phyloP scores from a whole-genome alignment of 2,113 vertebrate genomes.

The Hiodon tergisus region DNA sequence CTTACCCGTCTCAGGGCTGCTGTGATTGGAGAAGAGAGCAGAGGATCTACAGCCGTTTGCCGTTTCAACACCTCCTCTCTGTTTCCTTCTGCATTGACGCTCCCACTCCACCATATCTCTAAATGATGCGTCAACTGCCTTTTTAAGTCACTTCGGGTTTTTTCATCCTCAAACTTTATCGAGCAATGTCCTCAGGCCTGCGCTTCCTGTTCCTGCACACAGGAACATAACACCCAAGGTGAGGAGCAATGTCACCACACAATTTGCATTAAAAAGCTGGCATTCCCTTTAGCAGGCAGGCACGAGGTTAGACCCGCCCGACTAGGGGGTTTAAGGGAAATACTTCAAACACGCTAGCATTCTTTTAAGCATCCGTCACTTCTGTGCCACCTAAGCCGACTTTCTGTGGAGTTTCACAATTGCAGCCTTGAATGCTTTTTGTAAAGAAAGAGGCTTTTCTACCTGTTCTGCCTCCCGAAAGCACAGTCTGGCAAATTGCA shows the following conservation, averaged over 20 bases:
- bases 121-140: neutral
- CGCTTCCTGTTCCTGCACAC: neutral
- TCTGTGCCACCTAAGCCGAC: slow-evolving; percentile 28
- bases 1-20: neutral
- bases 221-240: neutral
- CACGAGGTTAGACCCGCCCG: slow-evolving; percentile 18
- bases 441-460: slow-evolving; percentile 21
- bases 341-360: slow-evolving; percentile 36
- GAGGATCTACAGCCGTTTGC: neutral
- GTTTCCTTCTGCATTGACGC: neutral
- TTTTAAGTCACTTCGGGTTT: neutral
- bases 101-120: neutral
- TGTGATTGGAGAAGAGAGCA: neutral
- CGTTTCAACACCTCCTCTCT: neutral
- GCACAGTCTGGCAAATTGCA: neutral
- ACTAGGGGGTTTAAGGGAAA: slow-evolving; percentile 30
- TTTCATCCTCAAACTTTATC: neutral
- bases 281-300: slow-evolving; percentile 30
- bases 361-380: slow-evolving; percentile 30
- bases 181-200: neutral
- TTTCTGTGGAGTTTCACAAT: slow-evolving; percentile 51
- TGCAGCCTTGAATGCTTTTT: slow-evolving; percentile 49
- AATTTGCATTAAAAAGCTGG: slow-evolving; percentile 52
- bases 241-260: neutral
- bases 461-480: neutral